Evolutionary conservation across 1,140 invertebrate genomes (phyloP).

Genomic region (Pogonomyrmex barbatus): DNA sequence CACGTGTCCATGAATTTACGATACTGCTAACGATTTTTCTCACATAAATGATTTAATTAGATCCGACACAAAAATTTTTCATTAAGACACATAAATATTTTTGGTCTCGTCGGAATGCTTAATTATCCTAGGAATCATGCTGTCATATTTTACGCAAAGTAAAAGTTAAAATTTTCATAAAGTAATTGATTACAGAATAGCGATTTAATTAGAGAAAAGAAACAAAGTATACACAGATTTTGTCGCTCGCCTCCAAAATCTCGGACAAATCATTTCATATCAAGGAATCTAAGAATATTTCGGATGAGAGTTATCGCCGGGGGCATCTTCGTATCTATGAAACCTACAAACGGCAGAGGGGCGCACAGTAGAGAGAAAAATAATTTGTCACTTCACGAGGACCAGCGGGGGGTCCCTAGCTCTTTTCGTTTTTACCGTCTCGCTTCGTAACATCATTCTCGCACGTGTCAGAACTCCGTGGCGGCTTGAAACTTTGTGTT

Average conservation of each 20-base stretch:
- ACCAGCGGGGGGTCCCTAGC: constrained; percentile 50
- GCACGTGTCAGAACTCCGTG: constrained; percentile 63
- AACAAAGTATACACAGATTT: not conserved
- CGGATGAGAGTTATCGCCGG: constrained; percentile 44
- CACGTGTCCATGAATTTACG: constrained; percentile 34
- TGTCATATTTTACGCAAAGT: not conserved
- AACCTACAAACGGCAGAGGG: not conserved
- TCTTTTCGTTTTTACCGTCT: constrained; percentile 28
- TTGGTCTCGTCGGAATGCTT: constrained; percentile 15
- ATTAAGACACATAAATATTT: constrained; percentile 38
- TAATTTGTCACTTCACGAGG: constrained; percentile 69
- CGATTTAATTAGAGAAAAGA: not conserved
- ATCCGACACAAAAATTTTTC: not conserved
- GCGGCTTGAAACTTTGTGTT: constrained; percentile 19
- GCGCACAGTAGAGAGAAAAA: constrained; percentile 51
- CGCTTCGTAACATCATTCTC: constrained; percentile 45
- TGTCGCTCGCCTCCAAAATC: constrained; percentile 25
- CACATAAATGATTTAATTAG: constrained; percentile 61
- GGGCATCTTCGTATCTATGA: constrained; percentile 26
- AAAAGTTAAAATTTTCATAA: not conserved
- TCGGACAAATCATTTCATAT: not conserved
- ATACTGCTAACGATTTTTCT: constrained; percentile 22
- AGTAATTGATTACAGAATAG: not conserved
- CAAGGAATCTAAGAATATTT: not conserved
- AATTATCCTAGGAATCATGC: constrained; percentile 16